Evolutionary conservation across 2,888 invertebrate genomes (phyloP).

Genomic region (Apamea anceps): DNA sequence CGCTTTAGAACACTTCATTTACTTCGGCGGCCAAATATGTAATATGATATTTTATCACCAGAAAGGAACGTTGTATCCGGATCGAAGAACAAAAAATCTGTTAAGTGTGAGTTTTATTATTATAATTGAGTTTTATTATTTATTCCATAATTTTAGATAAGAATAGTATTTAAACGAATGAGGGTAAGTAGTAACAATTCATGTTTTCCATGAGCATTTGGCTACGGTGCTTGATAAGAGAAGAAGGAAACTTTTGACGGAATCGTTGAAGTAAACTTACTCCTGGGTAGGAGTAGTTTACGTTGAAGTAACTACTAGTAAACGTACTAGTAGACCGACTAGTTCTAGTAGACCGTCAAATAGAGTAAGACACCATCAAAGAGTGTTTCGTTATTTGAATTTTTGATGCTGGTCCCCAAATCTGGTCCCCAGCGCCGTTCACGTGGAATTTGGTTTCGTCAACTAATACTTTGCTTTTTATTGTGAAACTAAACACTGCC

Average conservation of each 20-base stretch:
- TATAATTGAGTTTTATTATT: slow-evolving; percentile 24
- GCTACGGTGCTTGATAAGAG: not conserved
- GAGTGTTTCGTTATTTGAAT: not conserved
- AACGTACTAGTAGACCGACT: too few species aligned
- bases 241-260: not conserved
- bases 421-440: slow-evolving; percentile 58
- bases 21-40: slow-evolving; percentile 69
- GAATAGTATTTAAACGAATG: not conserved
- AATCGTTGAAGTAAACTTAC: not conserved
- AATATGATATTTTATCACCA: slow-evolving; percentile 77
- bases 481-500: slow-evolving; percentile 77
- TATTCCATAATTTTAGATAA: not conserved
- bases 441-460: slow-evolving; percentile 73
- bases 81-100: slow-evolving; percentile 72
- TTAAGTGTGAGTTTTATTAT: slow-evolving; percentile 32
- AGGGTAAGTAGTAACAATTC: not conserved
- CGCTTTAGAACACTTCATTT: slow-evolving; percentile 65
- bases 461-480: slow-evolving; percentile 73
- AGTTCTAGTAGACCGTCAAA: not conserved
- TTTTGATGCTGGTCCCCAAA: slow-evolving; percentile 37
- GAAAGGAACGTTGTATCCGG: slow-evolving; percentile 73
- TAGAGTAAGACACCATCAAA: not conserved
- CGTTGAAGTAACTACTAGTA: not conserved
- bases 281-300: not conserved
- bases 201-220: not conserved